Evolutionary conservation across 64 coral and sea anemone species (phyloP), one percentile per base, ranked within the genome.

Genomic region (Stichodactyla mertensii): DNA sequence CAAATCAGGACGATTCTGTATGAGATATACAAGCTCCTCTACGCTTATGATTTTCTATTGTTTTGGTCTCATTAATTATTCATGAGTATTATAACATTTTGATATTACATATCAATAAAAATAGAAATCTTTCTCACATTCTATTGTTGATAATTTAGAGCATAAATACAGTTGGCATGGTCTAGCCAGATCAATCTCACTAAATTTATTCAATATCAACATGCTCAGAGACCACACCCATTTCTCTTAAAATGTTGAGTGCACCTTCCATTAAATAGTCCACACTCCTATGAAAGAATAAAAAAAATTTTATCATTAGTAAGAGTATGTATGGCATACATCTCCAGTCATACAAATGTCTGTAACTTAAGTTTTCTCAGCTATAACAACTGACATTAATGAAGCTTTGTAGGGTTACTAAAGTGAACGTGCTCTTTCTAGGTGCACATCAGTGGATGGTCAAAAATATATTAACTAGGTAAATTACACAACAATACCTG

Each of bases 401-500:
- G 36, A 45, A 45, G 36, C 36, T 45, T 45, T 45, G 36, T 45
- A 45, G 36, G 36, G 36, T 45, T 45, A 45, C 36, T 45, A 45
- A 45, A 45, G 36, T 45, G 36, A 45, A 45, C 36, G 3, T 45
- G 36, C 36, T 45, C 36, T 45, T 45, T 45, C 36, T 45, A 45
- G 36, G 36, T 45, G 1, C 36, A 45, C 36, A 45, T 45, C 36
- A 45, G 36, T 45, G 36, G 36, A 45, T 45, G 36, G 36, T 45
- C 56, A 58, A 58, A 58, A 58, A 58, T 58, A 5, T 58, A 11
- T 58, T 45, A 45, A 3, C 3, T 45, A 45, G 36, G 36, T 45
- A 45, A 45, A 45, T 45, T 45, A 45, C 36, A 45, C 36, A 45
- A 45, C 36, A 24, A 6, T 78, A 94, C 96, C 96, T 95, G 87